Percentiles rank a stretch among this genome's conserved stretches.
Evolutionary conservation across 1,140 invertebrate species (phyloP).

Genomic region (Polyergus mexicanus): DNA sequence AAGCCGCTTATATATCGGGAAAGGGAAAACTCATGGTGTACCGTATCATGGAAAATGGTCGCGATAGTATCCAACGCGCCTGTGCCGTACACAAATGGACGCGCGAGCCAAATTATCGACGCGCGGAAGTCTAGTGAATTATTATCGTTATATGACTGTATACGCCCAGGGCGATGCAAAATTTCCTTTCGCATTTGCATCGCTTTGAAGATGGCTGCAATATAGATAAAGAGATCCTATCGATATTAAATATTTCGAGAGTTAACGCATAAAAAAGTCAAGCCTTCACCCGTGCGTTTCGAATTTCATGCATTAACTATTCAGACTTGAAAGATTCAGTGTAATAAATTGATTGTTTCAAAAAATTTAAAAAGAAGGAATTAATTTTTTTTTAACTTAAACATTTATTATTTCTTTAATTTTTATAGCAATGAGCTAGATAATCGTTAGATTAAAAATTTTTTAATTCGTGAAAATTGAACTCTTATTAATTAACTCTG

Average conservation of each 20-base stretch:
- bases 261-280: neutral
- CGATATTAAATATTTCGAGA: conserved; percentile 1
- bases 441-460: neutral
- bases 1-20: conserved; percentile 5
- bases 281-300: neutral
- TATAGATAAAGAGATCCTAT: conserved; percentile 15
- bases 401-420: neutral
- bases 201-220: conserved; percentile 1
- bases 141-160: conserved; percentile 18
- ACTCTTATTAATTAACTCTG: neutral
- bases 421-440: neutral
- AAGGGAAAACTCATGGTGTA: neutral
- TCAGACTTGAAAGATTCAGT: neutral
- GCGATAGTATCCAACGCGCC: conserved; percentile 25
- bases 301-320: neutral
- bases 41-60: conserved; percentile 23
- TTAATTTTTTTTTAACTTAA: neutral
- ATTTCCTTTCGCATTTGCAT: conserved; percentile 17
- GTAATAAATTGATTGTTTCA: neutral
- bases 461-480: neutral
- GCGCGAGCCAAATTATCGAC: conserved; percentile 27
- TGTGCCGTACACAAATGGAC: conserved; percentile 19
- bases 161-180: neutral
- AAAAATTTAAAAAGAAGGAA: neutral
- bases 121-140: conserved; percentile 8